phyloP scores from a whole-genome alignment of 2,113 vertebrate genomes.

The Ceratotherium simum region DNA sequence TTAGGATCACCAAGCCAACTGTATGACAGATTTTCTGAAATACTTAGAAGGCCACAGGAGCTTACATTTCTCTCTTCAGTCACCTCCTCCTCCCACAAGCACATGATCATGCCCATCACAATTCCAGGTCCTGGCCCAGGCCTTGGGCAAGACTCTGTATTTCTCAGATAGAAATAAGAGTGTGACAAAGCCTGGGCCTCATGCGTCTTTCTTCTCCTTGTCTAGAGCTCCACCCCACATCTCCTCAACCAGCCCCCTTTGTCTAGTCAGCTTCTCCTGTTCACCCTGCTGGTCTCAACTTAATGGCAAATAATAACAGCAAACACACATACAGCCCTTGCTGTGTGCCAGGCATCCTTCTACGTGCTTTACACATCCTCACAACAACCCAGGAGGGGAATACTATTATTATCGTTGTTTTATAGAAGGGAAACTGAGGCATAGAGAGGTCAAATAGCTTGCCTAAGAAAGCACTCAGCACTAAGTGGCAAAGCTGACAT shows the following conservation, averaged over 20 bases:
- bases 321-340: background rate
- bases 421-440: background rate
- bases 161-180: too few relatives aligned
- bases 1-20: background rate
- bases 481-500: too few relatives aligned
- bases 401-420: background rate
- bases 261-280: too few relatives aligned
- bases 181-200: background rate
- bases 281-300: background rate
- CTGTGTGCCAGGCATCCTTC: rapidly evolving
- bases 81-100: background rate
- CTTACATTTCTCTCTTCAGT: background rate
- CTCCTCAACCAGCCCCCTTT: background rate
- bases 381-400: background rate
- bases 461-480: too few relatives aligned
- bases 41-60: background rate
- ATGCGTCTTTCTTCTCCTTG: background rate
- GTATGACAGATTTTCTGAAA: background rate
- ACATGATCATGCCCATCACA: background rate
- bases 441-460: background rate
- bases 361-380: too few relatives aligned
- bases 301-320: background rate
- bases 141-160: background rate
- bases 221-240: too few relatives aligned
- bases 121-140: background rate